Base-by-base conservation (phyloP, 2,888 invertebrate species). In the Nysson spinosus region DNA sequence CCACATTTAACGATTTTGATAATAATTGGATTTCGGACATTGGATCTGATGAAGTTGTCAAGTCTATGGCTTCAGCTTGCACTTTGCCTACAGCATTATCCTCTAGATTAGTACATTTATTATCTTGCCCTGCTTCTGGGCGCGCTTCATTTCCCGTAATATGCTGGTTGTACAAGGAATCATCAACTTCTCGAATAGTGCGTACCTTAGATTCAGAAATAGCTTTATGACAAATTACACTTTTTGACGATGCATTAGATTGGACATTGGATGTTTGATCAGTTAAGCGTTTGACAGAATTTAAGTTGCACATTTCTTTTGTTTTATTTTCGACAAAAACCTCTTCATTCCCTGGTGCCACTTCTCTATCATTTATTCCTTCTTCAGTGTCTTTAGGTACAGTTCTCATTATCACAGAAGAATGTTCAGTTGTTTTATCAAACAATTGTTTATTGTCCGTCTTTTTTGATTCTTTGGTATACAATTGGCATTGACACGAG, bases 171-270 rank as follows among this genome's bases (percentile, higher is more conserved):
- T n/a, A n/a, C n/a, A n/a, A n/a, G n/a, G n/a, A n/a, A n/a, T n/a
- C n/a, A n/a, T n/a, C n/a, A n/a, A n/a, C n/a, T n/a, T n/a, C n/a
- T n/a, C n/a, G n/a, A n/a, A n/a, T n/a, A n/a, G n/a, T n/a, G n/a
- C n/a, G n/a, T n/a, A n/a, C n/a, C n/a, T n/a, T n/a, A n/a, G n/a
- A n/a, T n/a, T n/a, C n/a, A n/a, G n/a, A n/a, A n/a, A n/a, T n/a
- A n/a, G n/a, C n/a, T n/a, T 47, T 55, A 49, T 40, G 43, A 14
- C 49, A 40, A 52, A 62, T 64, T 56, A 47, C 55, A 56, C 49
- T 34, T 17, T 65, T 64, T 6, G 39, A 20, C 11, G n/a, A n/a
- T n/a, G n/a, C n/a, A n/a, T n/a, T n/a, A n/a, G n/a, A n/a, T n/a
- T n/a, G n/a, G n/a, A n/a, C n/a, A n/a, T n/a, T n/a, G n/a, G n/a